These are phyloP conservation scores for Drosophila quinaria DNA, from an alignment of 2,888 invertebrate genomes.

Conservation along the genomic window DNA sequence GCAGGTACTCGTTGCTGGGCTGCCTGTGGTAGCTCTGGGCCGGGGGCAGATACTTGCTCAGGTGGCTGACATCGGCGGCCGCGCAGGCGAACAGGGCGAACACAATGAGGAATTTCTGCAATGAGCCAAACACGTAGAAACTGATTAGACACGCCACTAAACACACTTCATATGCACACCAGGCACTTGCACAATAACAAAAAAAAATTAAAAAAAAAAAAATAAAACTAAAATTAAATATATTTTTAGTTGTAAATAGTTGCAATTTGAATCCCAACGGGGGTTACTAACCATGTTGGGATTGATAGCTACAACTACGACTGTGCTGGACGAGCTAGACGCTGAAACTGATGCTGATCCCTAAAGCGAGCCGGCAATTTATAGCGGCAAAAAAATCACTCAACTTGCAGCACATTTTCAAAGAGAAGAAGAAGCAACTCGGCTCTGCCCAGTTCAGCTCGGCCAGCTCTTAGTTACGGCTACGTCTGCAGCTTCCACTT, in stretches of 20 bases:
- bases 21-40: conserved; percentile 47
- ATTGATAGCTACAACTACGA: conserved; percentile 58
- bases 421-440: conserved; percentile 38
- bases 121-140: conserved; percentile 33
- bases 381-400: conserved; percentile 74
- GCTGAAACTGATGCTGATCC: conserved; percentile 84
- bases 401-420: conserved; percentile 56
- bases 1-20: conserved; percentile 77
- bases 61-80: conserved; percentile 84
- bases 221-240: neutral
- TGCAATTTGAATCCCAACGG: neutral
- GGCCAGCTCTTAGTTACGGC: conserved; percentile 11
- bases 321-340: conserved; percentile 81
- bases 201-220: conserved; percentile 15
- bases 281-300: conserved; percentile 78
- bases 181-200: conserved; percentile 28
- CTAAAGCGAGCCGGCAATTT: conserved; percentile 79
- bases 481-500: conserved; percentile 56
- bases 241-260: neutral
- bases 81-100: conserved; percentile 81
- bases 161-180: neutral
- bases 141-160: conserved; percentile 32
- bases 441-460: conserved; percentile 9
- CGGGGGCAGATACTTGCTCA: conserved; percentile 81
- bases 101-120: conserved; percentile 83